A percentile compares a stretch with the other conserved stretches of the same genome.
Evolutionary conservation across 2,113 vertebrate genomes (phyloP).

Genomic region (Apodemus speciosus): DNA sequence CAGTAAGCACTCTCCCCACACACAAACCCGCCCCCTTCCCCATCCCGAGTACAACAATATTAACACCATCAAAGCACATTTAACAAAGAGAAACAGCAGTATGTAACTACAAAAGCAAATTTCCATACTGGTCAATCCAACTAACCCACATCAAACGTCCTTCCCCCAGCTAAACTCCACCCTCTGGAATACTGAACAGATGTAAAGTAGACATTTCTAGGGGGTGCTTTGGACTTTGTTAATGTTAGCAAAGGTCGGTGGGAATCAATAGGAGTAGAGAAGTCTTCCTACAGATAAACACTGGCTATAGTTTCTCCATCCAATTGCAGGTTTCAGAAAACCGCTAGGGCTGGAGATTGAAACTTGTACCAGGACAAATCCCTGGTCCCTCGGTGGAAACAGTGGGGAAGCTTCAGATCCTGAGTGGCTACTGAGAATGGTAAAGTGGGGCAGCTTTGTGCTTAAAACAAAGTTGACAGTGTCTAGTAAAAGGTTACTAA

Average conservation of each 20-base stretch:
- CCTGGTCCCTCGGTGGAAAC: constrained; percentile 11
- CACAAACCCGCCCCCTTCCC: constrained; percentile 53
- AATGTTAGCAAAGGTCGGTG: constrained; percentile 52
- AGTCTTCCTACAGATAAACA: constrained; percentile 54
- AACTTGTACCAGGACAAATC: constrained; percentile 56
- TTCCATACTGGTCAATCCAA: constrained; percentile 56
- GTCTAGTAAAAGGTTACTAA: constrained; percentile 36
- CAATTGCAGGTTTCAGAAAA: constrained; percentile 60
- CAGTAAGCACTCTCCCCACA: constrained; percentile 66
- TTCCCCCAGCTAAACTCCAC: constrained; percentile 9
- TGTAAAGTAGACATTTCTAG: constrained; percentile 23
- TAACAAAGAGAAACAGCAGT: constrained; percentile 78
- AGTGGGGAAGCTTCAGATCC: constrained; percentile 44
- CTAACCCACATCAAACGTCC: constrained; percentile 56
- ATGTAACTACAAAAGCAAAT: constrained; percentile 68
- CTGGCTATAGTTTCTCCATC: constrained; percentile 47
- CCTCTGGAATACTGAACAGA: constrained; percentile 29
- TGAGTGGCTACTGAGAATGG: constrained; percentile 46
- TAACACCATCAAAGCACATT: constrained; percentile 71
- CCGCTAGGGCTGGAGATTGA: constrained; percentile 38
- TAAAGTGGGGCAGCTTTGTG: constrained; percentile 54
- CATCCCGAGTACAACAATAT: constrained; percentile 63
- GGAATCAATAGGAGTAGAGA: constrained; percentile 31
- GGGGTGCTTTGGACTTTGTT: constrained; percentile 51
- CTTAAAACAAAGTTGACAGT: constrained; percentile 31